Evolutionary conservation across 2,888 invertebrate species (phyloP), one percentile per base, ranked within the genome.

Genomic region (Aquatica leii): DNA sequence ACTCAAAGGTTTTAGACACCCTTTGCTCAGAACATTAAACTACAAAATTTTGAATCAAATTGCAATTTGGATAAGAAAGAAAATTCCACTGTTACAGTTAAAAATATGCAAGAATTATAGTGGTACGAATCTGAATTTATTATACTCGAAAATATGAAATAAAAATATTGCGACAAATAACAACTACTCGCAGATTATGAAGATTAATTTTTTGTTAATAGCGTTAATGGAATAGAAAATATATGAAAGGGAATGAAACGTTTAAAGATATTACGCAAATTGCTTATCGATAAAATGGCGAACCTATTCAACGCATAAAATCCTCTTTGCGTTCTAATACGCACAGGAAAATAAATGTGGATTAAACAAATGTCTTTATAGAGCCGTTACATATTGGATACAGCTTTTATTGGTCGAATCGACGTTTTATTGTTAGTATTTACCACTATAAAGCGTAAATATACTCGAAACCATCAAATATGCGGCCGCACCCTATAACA

Each of bases 311-410:
- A 48, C n/a, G 34, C 17, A 52, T 31, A 52, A 52, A 52, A 52
- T 52, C 52, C 52, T 34, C 35, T 52, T 52, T 37, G 17, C 14
- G 52, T 52, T 31, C 52, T 52, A 52, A 52, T 52, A 52, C 52
- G 52, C 34, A 18, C 37, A 18, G 11, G 37, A 17, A 35, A 52
- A 52, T 52, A 52, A 52, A 52, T 37, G 34, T 52, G 18, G 35
- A 34, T 35, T 46, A 46, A 50, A 34, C 17, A 50, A 50, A 50
- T 50, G 31, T 50, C 50, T 50, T 34, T 50, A 34, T 50, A 14
- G 50, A 3, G 14, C 50, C 12, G 17, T 50, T 50, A 34, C 12
- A 50, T 14, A 34, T 50, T 50, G 46, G 46, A 18, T 18, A 18
- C 18, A 18, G 46, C 18, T n/a, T 43, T 46, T 46, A 46, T 46